phyloP scores from a whole-genome alignment of 2,888 invertebrate genomes.

The Epirrhoe tristata region DNA sequence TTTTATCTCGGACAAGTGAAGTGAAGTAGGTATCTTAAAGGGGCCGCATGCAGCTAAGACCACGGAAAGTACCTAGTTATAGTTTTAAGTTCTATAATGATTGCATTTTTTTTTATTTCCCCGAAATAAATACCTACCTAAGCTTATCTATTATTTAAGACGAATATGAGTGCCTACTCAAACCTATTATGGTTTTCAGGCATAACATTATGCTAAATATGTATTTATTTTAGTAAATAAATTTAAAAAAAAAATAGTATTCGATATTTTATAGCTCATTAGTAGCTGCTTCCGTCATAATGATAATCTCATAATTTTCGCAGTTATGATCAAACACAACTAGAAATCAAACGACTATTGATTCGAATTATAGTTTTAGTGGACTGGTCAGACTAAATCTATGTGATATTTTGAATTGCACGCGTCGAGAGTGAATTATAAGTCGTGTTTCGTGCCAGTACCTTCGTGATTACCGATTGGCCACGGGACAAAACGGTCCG shows the following conservation, averaged over 20 bases:
- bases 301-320: too few species aligned
- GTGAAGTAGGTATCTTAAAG: too few species aligned
- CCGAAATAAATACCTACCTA: not conserved
- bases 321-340: too few species aligned
- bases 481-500: constrained; percentile 52
- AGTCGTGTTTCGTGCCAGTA: constrained; percentile 29
- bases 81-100: not conserved
- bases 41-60: too few species aligned
- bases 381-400: constrained; percentile 16
- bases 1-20: not conserved
- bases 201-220: too few species aligned
- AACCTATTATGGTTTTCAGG: too few species aligned
- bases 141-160: too few species aligned
- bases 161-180: too few species aligned
- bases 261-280: too few species aligned
- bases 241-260: too few species aligned
- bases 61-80: not conserved
- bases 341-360: too few species aligned
- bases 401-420: constrained; percentile 23
- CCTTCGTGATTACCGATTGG: constrained; percentile 62
- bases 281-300: not conserved
- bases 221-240: too few species aligned
- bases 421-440: constrained; percentile 23
- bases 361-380: not conserved
- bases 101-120: not conserved